phyloP scores from a whole-genome alignment of 2,797 vertebrate species.

The Diplodus puntazzo region DNA sequence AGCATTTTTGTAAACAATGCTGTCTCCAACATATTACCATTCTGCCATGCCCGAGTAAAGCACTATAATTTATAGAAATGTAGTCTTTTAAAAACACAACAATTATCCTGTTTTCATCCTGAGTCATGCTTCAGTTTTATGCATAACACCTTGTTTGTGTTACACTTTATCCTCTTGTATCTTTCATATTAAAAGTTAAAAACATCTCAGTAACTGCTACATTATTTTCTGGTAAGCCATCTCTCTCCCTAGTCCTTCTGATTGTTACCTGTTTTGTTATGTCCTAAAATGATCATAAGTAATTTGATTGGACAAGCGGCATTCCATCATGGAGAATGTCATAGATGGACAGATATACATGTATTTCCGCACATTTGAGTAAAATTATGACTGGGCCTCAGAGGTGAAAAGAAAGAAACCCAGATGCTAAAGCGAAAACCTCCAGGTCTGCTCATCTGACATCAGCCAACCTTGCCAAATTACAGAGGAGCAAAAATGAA shows the following conservation, averaged over 20 bases:
- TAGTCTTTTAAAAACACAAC: slow-evolving; percentile 17
- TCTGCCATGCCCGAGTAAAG: not conserved
- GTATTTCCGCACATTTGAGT: too few relatives aligned
- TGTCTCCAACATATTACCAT: slow-evolving; percentile 1
- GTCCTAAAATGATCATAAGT: not conserved
- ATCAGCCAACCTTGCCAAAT: too few relatives aligned
- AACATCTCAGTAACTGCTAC: not conserved
- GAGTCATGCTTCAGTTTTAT: slow-evolving; percentile 5
- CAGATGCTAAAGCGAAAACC: too few relatives aligned
- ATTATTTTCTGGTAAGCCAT: not conserved
- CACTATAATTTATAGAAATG: slow-evolving; percentile 9
- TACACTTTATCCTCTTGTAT: not conserved
- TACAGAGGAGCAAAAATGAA: too few relatives aligned
- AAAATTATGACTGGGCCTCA: too few relatives aligned
- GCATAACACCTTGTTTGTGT: not conserved
- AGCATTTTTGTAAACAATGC: not conserved
- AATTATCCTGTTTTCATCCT: not conserved
- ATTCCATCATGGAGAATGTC: too few relatives aligned
- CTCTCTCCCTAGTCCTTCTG: not conserved
- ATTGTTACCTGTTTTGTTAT: not conserved
- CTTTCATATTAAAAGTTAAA: not conserved
- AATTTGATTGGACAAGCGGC: too few relatives aligned
- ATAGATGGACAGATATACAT: too few relatives aligned
- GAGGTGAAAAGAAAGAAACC: too few relatives aligned
- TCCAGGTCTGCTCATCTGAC: too few relatives aligned